Conservation (phyloP, 2,113 vertebrate genomes). For the Myocastor coypus region DNA sequence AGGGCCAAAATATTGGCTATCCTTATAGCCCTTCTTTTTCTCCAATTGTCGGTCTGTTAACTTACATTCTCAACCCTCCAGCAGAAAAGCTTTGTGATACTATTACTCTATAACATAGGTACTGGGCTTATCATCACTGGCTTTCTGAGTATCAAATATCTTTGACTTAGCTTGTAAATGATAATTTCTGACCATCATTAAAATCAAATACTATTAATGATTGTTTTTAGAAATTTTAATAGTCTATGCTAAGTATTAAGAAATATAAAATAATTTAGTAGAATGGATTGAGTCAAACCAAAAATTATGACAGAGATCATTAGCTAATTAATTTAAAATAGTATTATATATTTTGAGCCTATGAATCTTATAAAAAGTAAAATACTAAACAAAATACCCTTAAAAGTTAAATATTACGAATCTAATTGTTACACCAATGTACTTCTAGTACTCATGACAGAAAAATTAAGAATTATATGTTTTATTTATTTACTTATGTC, state of each 20-base stretch:
- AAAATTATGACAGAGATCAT: not conserved
- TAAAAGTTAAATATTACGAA: constrained; percentile 19
- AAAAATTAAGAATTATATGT: constrained; percentile 29
- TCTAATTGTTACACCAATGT: not conserved
- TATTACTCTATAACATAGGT: too few species aligned
- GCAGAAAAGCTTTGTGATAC: too few species aligned
- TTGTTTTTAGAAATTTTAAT: constrained; percentile 18
- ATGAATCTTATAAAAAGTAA: constrained; percentile 33
- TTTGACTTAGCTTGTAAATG: too few species aligned
- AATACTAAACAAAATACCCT: constrained; percentile 43
- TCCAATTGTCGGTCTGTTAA: too few species aligned
- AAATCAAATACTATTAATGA: constrained; percentile 25
- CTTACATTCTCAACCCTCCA: too few species aligned
- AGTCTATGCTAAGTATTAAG: not conserved
- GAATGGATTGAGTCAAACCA: not conserved
- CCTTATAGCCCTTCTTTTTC: too few species aligned
- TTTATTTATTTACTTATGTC: not conserved
- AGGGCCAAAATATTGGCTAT: too few species aligned
- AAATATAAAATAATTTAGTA: constrained; percentile 50
- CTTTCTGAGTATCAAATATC: too few species aligned
- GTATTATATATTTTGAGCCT: not conserved
- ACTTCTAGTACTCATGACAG: not conserved
- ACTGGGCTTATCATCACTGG: too few species aligned
- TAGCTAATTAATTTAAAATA: not conserved
- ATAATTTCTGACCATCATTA: too few species aligned